Base-by-base conservation (phyloP, 2,797 vertebrate species). In the Pangasius macronema region DNA sequence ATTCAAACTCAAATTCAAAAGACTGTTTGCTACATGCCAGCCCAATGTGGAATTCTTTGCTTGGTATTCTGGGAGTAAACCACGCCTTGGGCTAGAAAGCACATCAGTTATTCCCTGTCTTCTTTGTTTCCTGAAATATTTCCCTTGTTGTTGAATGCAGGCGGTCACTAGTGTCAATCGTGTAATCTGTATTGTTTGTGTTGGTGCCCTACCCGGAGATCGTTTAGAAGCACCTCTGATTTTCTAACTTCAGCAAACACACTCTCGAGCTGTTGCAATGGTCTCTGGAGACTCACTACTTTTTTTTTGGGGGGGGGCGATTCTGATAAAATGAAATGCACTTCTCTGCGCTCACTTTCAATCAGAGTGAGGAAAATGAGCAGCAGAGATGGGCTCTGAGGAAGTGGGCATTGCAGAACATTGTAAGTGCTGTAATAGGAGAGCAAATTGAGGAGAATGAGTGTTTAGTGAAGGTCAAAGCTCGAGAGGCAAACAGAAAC, bases 381-480 rank as follows among this genome's bases (percentile, higher is more conserved):
- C 76, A 87, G 84, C 77, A 73, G 83, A 75, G 81, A 89, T 86
- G 72, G 79, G 81, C 87, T 85, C 39, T 86, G 76, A 90, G 89
- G 86, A 90, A 88, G 88, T 85, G 67, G 83, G 84, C 87, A 88
- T 87, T 57, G 89, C 85, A 75, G 65, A 76, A 88, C 89, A 90
- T 87, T 88, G 85, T 89, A 85, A 90, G 89, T 91, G 89, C 68
- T 72, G 88, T 88, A 90, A 90, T 88, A 86, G 86, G 83, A 89
- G 83, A 84, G 83, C 86, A 90, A 91, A 90, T 91, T 89, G 86
- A 83, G 89, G 85, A 87, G 88, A 90, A 89, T 89, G 85, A 87
- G 88, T 89, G 89, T 89, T 91, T 90, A 89, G 90, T 87, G 85
- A 90, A 91, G 88, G 90, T 90, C 89, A 90, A 80, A 87, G 75